phyloP scores from a whole-genome alignment of 1,140 invertebrate species.

The Drosophila sproati region DNA sequence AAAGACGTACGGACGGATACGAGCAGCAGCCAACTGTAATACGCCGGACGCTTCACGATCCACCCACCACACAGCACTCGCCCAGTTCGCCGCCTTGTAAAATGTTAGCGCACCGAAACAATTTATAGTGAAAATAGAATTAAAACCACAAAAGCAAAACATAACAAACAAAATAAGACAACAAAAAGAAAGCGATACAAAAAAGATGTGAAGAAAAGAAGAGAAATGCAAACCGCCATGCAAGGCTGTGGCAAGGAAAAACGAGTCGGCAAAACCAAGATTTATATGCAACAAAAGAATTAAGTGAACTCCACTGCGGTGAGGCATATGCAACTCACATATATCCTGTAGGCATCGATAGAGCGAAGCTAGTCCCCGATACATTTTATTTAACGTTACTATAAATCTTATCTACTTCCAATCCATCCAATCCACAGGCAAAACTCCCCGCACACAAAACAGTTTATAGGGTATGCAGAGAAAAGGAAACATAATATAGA shows the following conservation, averaged over 20 bases:
- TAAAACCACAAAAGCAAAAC: constrained; percentile 82
- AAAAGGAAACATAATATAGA: constrained; percentile 52
- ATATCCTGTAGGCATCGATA: constrained; percentile 1
- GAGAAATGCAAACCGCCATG: constrained; percentile 53
- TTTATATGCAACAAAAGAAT: constrained; percentile 74
- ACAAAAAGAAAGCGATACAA: constrained; percentile 50
- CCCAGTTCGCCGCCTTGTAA: constrained; percentile 55
- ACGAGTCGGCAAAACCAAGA: constrained; percentile 76
- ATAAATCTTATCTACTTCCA: no score
- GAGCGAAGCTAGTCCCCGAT: no score
- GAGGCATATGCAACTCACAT: not conserved
- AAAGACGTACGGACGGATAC: constrained; percentile 34
- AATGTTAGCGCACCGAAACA: constrained; percentile 79
- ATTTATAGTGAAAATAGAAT: constrained; percentile 83
- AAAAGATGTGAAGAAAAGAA: constrained; percentile 44
- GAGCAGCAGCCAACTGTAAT: constrained; percentile 66
- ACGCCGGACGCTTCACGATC: constrained; percentile 51
- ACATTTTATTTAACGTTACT: no score
- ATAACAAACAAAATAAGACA: constrained; percentile 52
- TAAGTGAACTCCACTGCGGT: constrained; percentile 20
- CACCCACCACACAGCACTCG: constrained; percentile 5
- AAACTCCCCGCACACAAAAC: not conserved
- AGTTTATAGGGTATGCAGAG: constrained; percentile 6
- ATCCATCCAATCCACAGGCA: no score
- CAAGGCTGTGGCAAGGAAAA: constrained; percentile 55